Conservation (phyloP, 2,888 invertebrate species). For the Tenthredo scrophulariae region DNA sequence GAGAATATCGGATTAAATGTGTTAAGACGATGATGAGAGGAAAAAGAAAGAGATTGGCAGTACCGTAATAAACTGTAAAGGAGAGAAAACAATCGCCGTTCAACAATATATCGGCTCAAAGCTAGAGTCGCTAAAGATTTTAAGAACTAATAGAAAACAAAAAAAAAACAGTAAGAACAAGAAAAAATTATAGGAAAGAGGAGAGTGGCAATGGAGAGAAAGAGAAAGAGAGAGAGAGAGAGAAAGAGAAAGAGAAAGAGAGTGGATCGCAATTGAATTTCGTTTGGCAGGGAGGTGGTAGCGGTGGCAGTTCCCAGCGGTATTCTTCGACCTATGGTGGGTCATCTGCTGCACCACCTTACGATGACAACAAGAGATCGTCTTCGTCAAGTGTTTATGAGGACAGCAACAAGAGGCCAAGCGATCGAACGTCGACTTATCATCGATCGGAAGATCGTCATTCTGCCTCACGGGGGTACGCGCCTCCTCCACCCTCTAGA, state of each 20-base stretch:
- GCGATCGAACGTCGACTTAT: conserved; percentile 73
- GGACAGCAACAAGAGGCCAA: conserved; percentile 71
- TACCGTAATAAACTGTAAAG: conserved; percentile 20
- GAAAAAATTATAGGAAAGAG: conserved; percentile 62
- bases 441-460: conserved; percentile 75
- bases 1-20: conserved; percentile 12
- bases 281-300: conserved; percentile 75
- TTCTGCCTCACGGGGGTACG: conserved; percentile 74
- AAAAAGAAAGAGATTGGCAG: conserved; percentile 3
- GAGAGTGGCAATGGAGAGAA: conserved; percentile 59
- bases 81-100: conserved; percentile 21
- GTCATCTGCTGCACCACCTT: conserved; percentile 70
- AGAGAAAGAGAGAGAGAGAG: conserved; percentile 58
- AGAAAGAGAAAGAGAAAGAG: background rate
- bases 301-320: conserved; percentile 74
- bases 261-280: conserved; percentile 73
- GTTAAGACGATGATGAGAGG: background rate
- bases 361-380: conserved; percentile 75
- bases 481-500: conserved; percentile 71
- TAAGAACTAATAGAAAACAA: conserved; percentile 50
- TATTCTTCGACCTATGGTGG: conserved; percentile 74
- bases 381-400: conserved; percentile 73
- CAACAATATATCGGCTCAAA: conserved; percentile 20
- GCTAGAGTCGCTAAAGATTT: conserved; percentile 27
- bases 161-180: conserved; percentile 60